Evolutionary conservation across 2,113 vertebrate genomes (phyloP).

Genomic region (Alouatta palliata): DNA sequence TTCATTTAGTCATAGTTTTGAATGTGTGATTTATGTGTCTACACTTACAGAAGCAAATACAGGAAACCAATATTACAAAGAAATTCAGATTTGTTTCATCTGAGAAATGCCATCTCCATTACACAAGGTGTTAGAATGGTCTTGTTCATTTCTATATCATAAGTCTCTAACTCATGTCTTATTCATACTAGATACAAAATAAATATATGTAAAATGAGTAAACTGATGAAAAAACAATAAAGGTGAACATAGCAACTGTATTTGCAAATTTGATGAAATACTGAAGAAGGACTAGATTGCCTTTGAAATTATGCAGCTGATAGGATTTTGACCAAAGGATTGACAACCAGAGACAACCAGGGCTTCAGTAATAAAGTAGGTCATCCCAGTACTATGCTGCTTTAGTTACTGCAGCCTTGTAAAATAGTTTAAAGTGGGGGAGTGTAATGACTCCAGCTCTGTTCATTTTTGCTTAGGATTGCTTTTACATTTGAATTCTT

Average conservation of each 20-base stretch:
- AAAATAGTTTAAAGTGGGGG: too few species aligned
- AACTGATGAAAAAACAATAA: not conserved
- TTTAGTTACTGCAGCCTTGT: not conserved
- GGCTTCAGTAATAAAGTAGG: not conserved
- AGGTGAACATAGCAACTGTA: not conserved
- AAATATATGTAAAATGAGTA: not conserved
- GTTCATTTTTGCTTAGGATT: too few species aligned
- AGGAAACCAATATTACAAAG: not conserved
- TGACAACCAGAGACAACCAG: not conserved
- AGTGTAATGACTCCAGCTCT: too few species aligned
- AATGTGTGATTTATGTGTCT: not conserved
- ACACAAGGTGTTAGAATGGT: not conserved
- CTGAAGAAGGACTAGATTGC: not conserved
- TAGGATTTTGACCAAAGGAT: not conserved
- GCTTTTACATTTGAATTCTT: too few species aligned
- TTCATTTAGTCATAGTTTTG: not conserved
- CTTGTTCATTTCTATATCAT: not conserved
- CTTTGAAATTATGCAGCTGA: not conserved
- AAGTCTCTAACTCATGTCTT: not conserved
- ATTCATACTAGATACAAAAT: not conserved
- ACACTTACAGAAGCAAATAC: not conserved
- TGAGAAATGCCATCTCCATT: not conserved
- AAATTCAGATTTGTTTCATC: not conserved
- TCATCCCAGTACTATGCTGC: not conserved
- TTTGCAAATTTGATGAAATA: not conserved